Percentiles rank a stretch among this genome's conserved stretches.
Conservation (phyloP, 2,113 vertebrate species). For the Eubucco bourcierii region DNA sequence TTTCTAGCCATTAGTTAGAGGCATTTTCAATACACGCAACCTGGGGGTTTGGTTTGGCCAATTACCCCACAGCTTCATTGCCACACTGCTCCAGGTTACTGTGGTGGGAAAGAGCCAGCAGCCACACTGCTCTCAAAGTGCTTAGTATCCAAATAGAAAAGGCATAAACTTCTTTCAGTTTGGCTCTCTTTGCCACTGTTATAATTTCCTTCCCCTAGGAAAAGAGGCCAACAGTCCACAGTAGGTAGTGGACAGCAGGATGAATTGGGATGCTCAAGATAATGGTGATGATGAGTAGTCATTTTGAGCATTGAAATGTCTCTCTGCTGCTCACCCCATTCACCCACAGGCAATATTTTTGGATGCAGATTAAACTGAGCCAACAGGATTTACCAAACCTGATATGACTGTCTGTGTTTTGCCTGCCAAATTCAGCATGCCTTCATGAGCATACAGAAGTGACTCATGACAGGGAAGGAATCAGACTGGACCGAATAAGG, state of each 20-base stretch:
- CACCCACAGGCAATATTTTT: background rate
- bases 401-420: conserved; percentile 23
- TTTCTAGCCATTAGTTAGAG: background rate
- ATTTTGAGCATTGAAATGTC: background rate
- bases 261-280: background rate
- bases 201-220: background rate
- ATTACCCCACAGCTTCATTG: background rate
- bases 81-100: background rate
- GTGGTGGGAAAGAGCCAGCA: background rate
- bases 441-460: background rate
- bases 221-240: background rate
- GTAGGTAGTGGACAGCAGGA: background rate
- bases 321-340: background rate
- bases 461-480: background rate
- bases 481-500: background rate
- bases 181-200: background rate
- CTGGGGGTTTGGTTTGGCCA: background rate
- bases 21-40: background rate
- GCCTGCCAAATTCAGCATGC: conserved; percentile 44
- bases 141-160: background rate
- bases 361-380: conserved; percentile 44
- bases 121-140: background rate
- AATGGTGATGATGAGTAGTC: background rate
- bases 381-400: conserved; percentile 35
- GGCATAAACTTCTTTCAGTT: background rate